These are phyloP conservation scores for Alosa alosa DNA, from an alignment of 2,113 vertebrate genomes.

Conservation along the genomic window DNA sequence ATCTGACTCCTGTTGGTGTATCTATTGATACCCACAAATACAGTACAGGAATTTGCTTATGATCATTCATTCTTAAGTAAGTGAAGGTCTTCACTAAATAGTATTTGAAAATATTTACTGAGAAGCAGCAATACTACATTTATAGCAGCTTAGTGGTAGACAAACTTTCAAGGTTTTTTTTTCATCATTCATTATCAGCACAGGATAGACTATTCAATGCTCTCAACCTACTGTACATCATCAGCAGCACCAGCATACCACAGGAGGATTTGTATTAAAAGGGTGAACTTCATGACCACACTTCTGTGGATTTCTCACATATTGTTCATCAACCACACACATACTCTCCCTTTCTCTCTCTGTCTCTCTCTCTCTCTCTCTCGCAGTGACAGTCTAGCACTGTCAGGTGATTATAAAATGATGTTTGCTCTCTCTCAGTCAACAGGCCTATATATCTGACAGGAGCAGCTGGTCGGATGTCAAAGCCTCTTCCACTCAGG, in stretches of 20 bases:
- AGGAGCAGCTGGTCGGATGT: neutral
- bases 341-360: neutral
- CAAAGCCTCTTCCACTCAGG: constrained; percentile 13
- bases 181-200: neutral
- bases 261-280: neutral
- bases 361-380: constrained; percentile 1
- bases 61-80: too few species aligned
- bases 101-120: neutral
- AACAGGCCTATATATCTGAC: neutral
- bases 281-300: neutral
- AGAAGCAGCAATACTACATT: neutral
- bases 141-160: neutral
- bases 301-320: neutral
- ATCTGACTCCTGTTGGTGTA: too few species aligned
- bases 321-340: neutral
- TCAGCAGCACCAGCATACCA: neutral
- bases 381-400: neutral
- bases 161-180: neutral
- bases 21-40: too few species aligned
- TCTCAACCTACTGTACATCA: neutral
- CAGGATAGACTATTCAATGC: neutral
- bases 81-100: too few species aligned
- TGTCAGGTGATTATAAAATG: constrained; percentile 12
- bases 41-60: too few species aligned
- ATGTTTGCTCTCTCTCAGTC: constrained; percentile 9